These are phyloP conservation scores for Adelphocoris suturalis DNA, from an alignment of 2,888 invertebrate genomes.

Conservation along the genomic window DNA sequence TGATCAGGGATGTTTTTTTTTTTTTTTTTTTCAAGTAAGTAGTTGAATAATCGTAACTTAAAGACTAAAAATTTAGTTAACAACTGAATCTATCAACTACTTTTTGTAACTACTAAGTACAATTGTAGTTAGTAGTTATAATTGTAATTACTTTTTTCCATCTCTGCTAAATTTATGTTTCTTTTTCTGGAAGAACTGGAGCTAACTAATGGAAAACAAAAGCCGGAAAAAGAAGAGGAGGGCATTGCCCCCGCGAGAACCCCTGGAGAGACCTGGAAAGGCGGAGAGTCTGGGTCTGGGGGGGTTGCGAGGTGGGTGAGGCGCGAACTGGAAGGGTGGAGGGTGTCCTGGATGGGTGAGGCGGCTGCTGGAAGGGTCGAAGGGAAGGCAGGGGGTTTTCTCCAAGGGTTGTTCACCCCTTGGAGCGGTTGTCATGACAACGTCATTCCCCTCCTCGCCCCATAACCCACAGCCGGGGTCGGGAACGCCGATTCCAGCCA, in stretches of 20 bases:
- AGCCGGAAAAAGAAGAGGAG: not conserved
- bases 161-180: too few species aligned
- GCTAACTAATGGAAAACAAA: too few species aligned
- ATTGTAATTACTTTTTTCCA: too few species aligned
- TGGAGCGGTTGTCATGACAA: not conserved
- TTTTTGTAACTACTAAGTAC: too few species aligned
- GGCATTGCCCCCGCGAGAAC: conserved; percentile 16
- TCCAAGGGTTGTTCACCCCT: conserved; percentile 48
- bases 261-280: conserved; percentile 22
- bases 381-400: not conserved
- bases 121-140: too few species aligned
- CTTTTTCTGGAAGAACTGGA: too few species aligned
- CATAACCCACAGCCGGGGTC: not conserved
- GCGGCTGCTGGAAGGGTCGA: not conserved
- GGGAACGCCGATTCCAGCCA: conserved; percentile 9
- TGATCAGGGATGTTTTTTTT: too few species aligned
- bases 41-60: too few species aligned
- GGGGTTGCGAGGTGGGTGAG: not conserved
- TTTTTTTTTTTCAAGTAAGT: too few species aligned
- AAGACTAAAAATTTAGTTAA: too few species aligned
- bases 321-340: not conserved
- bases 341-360: not conserved
- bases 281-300: not conserved
- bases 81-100: too few species aligned
- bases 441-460: not conserved